Evolutionary conservation across 2,113 vertebrate species (phyloP).

Genomic region (Scatophagus argus): DNA sequence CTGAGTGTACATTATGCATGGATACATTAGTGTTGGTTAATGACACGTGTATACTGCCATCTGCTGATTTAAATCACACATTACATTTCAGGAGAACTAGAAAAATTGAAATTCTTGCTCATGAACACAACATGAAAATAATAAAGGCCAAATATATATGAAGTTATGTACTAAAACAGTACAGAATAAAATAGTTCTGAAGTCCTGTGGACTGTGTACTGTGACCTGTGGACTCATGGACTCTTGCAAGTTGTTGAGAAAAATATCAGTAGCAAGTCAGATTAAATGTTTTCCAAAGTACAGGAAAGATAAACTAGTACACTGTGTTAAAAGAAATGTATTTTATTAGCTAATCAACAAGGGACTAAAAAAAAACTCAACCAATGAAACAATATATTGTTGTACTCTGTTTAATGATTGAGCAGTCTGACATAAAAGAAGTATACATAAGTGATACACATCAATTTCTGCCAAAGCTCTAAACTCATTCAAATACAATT

Average conservation of each 20-base stretch:
- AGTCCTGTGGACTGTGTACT: no score
- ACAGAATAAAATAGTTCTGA: no score
- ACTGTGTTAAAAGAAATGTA: not conserved
- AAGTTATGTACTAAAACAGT: not conserved
- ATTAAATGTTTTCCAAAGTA: no score
- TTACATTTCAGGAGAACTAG: not conserved
- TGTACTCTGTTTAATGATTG: slow-evolving; percentile 66
- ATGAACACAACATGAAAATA: no score
- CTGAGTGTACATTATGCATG: no score
- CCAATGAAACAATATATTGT: not conserved
- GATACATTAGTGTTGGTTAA: not conserved
- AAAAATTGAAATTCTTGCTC: no score
- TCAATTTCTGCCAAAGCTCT: not conserved
- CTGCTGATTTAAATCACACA: slow-evolving; percentile 48
- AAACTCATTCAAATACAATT: slow-evolving; percentile 4
- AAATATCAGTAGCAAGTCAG: no score
- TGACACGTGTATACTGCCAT: slow-evolving; percentile 49
- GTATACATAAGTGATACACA: slow-evolving; percentile 28
- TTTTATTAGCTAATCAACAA: not conserved
- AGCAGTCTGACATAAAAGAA: slow-evolving; percentile 41
- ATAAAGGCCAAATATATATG: no score
- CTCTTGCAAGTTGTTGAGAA: no score
- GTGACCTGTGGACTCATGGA: no score
- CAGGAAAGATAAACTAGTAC: not conserved
- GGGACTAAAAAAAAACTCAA: not conserved